Evolutionary conservation across 2,888 invertebrate species (phyloP).

Genomic region (Lasioglossum zephyrum): DNA sequence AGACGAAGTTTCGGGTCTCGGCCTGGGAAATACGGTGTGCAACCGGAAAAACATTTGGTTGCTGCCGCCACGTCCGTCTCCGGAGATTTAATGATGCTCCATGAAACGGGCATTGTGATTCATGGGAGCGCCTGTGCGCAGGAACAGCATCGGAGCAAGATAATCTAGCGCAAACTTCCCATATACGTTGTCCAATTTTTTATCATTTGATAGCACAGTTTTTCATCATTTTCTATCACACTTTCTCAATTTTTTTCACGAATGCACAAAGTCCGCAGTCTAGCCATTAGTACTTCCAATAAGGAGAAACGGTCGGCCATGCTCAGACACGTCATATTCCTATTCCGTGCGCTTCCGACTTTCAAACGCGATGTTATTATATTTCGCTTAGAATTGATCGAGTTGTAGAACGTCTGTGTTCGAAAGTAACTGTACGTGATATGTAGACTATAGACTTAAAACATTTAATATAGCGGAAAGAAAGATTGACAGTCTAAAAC

Average conservation of each 20-base stretch:
- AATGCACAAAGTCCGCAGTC: neutral
- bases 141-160: neutral
- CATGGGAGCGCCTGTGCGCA: neutral
- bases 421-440: neutral
- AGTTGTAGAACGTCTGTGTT: neutral
- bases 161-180: neutral
- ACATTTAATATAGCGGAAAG: neutral
- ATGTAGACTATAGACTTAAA: neutral
- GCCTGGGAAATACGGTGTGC: slow-evolving; percentile 28
- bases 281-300: neutral
- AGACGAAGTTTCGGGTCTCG: slow-evolving; percentile 54
- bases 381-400: slow-evolving; percentile 1
- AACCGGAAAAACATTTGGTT: slow-evolving; percentile 59
- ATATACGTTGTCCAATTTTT: neutral
- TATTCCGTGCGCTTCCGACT: neutral
- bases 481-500: neutral
- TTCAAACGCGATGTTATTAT: neutral
- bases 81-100: slow-evolving; percentile 32
- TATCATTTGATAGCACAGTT: too few species aligned
- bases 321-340: neutral
- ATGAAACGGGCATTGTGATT: slow-evolving; percentile 10
- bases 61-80: neutral
- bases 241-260: neutral
- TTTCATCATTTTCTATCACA: neutral
- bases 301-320: neutral